phyloP scores from a whole-genome alignment of 2,888 invertebrate genomes.

The Sicus ferrugineus region DNA sequence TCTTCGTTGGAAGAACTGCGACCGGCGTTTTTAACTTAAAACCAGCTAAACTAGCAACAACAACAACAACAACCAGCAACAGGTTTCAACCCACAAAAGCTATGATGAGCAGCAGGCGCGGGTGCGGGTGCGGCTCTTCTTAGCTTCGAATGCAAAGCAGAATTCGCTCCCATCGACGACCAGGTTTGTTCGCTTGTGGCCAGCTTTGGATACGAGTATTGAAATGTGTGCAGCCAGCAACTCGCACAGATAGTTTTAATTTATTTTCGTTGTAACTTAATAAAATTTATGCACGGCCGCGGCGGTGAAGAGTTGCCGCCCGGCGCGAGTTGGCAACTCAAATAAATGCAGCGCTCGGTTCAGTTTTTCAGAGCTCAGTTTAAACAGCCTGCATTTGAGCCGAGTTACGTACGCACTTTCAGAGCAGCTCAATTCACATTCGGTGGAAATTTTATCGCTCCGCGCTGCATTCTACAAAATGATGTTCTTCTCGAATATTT shows the following conservation, averaged over 20 bases:
- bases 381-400: background rate
- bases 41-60: conserved; percentile 18
- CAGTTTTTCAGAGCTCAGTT: background rate
- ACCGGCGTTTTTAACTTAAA: background rate
- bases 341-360: background rate
- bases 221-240: background rate
- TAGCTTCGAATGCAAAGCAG: conserved; percentile 6
- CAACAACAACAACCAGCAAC: conserved; percentile 6
- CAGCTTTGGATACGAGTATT: background rate
- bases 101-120: background rate
- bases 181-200: conserved; percentile 10
- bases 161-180: background rate
- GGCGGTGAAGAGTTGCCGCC: no score
- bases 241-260: background rate
- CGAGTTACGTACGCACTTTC: background rate
- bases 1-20: background rate
- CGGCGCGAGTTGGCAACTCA: background rate
- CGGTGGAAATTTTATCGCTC: no score
- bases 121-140: background rate
- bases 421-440: background rate
- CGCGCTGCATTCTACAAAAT: no score
- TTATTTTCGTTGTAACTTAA: conserved; percentile 6
- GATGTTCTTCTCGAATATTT: no score
- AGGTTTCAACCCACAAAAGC: conserved; percentile 24
- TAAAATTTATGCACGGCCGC: no score